A percentile compares a stretch with the other conserved stretches of the same genome.
These are phyloP conservation scores for Halichoeres trimaculatus DNA, from an alignment of 2,113 vertebrate genomes.

Conservation along the genomic window DNA sequence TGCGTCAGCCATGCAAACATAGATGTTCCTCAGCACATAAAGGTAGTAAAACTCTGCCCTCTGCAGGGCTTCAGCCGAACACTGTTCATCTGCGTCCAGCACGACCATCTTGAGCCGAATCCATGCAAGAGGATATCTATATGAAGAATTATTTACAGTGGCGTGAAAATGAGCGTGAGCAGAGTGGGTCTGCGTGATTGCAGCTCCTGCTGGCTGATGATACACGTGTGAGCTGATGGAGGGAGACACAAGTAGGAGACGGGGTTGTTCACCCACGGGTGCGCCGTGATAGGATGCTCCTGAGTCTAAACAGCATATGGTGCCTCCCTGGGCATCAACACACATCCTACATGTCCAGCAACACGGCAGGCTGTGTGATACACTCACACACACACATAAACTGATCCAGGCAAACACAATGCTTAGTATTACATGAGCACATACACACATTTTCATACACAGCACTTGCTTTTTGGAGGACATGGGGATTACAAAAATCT, in stretches of 20 bases:
- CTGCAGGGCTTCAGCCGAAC: conserved; percentile 77
- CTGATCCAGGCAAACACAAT: background rate
- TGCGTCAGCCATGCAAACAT: conserved; percentile 55
- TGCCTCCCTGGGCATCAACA: conserved; percentile 75
- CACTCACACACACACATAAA: conserved; percentile 31
- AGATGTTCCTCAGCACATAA: conserved; percentile 47
- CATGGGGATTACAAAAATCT: background rate
- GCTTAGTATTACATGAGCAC: background rate
- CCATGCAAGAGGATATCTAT: conserved; percentile 46
- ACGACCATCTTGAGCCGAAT: conserved; percentile 10
- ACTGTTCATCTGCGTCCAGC: conserved; percentile 9
- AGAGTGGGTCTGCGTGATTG: conserved; percentile 40
- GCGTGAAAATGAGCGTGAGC: conserved; percentile 31
- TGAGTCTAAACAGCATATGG: conserved; percentile 79
- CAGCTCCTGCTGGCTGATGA: conserved; percentile 44
- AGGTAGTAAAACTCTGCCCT: conserved; percentile 84
- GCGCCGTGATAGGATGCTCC: conserved; percentile 61
- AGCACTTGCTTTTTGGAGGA: background rate
- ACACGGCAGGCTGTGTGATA: conserved; percentile 51
- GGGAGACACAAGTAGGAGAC: conserved; percentile 56
- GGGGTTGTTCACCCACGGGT: conserved; percentile 49
- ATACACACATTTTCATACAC: conserved; percentile 5
- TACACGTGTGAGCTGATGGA: conserved; percentile 30
- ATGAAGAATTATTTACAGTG: conserved; percentile 44
- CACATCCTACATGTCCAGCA: conserved; percentile 68